Conservation (phyloP, 2,113 vertebrate species). For the Irena cyanogastra region DNA sequence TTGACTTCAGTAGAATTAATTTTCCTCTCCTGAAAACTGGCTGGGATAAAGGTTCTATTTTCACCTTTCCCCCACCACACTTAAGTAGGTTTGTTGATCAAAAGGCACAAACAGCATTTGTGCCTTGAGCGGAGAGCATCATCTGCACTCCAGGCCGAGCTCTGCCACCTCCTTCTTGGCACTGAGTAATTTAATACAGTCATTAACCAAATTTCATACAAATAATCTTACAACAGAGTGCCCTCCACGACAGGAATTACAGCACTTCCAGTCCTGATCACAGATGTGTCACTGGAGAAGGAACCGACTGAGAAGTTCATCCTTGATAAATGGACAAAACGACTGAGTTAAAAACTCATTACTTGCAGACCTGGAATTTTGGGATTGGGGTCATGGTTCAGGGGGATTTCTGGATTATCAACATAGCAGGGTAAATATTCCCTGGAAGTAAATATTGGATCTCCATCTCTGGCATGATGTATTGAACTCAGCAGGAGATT, state of each 20-base stretch:
- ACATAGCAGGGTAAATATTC: background rate
- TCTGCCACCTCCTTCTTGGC: background rate
- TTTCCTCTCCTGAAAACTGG: background rate
- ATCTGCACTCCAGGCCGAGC: background rate
- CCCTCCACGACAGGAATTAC: background rate
- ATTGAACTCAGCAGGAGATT: background rate
- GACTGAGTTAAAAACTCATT: accelerated
- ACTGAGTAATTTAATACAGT: background rate
- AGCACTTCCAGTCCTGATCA: background rate
- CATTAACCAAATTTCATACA: background rate
- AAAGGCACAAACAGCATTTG: background rate
- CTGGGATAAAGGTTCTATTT: background rate
- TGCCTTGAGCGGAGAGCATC: background rate
- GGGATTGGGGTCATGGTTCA: background rate
- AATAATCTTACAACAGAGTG: background rate
- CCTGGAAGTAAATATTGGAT: background rate
- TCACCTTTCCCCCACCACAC: too few relatives aligned
- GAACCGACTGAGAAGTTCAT: background rate
- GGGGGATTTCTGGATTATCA: background rate
- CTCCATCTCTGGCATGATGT: background rate
- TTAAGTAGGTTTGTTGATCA: background rate
- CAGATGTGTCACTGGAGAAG: background rate
- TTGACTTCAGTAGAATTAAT: background rate
- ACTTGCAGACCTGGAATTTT: background rate
- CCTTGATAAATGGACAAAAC: background rate